phyloP scores from a whole-genome alignment of 2,797 vertebrate species.

The Darevskia nairensis region DNA sequence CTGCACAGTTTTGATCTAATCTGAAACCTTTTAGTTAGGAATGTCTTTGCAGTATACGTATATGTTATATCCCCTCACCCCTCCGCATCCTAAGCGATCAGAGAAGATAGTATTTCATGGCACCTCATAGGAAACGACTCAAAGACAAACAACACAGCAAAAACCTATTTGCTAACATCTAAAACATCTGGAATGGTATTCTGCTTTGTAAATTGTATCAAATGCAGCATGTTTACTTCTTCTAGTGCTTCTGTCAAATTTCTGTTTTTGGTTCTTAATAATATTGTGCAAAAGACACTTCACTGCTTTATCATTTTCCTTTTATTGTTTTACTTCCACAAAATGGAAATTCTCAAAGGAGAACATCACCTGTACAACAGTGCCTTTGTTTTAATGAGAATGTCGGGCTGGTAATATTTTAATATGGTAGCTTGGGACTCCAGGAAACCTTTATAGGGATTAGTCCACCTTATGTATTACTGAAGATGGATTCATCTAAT shows the following conservation, averaged over 20 bases:
- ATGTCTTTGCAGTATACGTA: background rate
- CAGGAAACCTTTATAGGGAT: slow-evolving; percentile 26
- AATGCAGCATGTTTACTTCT: background rate
- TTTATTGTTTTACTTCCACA: background rate
- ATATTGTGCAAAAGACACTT: background rate
- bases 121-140: background rate
- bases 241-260: background rate
- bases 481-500: slow-evolving; percentile 28
- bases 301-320: background rate
- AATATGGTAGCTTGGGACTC: slow-evolving; percentile 16
- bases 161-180: background rate
- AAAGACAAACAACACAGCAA: background rate
- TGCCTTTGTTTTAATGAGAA: slow-evolving; percentile 31
- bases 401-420: slow-evolving; percentile 17
- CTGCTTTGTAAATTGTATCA: background rate
- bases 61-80: background rate
- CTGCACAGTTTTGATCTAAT: background rate
- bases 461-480: slow-evolving; percentile 15
- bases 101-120: background rate
- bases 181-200: background rate
- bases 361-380: background rate
- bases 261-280: background rate
- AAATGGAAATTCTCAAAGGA: background rate
- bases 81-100: background rate
- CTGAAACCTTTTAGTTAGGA: background rate